These are phyloP conservation scores for Elysia crispata DNA, from an alignment of 2,888 invertebrate species.

Conservation along the genomic window DNA sequence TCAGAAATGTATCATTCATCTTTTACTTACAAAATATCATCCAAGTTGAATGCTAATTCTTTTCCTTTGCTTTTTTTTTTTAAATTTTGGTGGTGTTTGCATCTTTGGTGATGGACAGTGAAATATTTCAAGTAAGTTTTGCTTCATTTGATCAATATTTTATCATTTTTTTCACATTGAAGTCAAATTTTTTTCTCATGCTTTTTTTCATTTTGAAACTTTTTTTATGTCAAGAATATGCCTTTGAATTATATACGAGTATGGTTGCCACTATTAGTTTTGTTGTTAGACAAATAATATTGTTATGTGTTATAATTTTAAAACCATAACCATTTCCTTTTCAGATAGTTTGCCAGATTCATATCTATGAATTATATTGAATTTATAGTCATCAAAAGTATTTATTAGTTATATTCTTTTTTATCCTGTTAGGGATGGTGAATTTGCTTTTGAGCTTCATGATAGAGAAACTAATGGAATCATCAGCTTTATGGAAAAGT, in stretches of 20 bases:
- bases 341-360: no score
- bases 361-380: no score
- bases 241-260: no score
- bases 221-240: no score
- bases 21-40: no score
- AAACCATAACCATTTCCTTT: no score
- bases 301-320: no score
- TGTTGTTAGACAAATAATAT: no score
- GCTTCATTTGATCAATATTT: slow-evolving; percentile 15
- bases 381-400: no score
- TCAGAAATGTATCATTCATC: no score
- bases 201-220: neutral
- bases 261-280: no score
- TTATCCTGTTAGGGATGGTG: slow-evolving; percentile 84
- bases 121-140: slow-evolving; percentile 67
- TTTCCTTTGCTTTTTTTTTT: slow-evolving; percentile 15
- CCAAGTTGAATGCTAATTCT: neutral
- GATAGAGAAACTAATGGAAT: slow-evolving; percentile 87
- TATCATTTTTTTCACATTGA: neutral
- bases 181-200: neutral
- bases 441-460: slow-evolving; percentile 87
- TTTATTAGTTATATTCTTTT: slow-evolving; percentile 12
- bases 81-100: no score
- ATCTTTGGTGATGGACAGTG: slow-evolving; percentile 51
- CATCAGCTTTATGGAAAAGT: slow-evolving; percentile 88